Conservation (phyloP, 2,797 vertebrate species). For the Urosaurus nigricauda region DNA sequence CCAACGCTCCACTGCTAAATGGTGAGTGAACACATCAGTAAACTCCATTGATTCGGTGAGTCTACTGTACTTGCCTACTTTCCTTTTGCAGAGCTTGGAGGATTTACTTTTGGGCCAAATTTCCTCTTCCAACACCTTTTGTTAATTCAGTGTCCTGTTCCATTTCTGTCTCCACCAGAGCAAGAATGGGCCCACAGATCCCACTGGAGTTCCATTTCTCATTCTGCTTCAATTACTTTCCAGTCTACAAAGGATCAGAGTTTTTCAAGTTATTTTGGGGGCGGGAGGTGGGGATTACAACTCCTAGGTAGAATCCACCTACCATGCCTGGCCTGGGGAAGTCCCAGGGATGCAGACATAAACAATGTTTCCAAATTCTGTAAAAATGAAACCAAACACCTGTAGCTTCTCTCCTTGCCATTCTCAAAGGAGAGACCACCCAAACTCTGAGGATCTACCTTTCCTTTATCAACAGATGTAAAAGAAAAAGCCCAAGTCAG, state of each 20-base stretch:
- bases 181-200: neutral
- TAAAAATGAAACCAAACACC: neutral
- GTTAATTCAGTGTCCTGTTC: neutral
- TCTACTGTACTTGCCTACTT: no score
- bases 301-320: neutral
- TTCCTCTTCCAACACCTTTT: no score
- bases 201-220: no score
- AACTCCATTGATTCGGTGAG: no score
- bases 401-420: neutral
- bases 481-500: neutral
- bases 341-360: no score
- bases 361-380: no score
- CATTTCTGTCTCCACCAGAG: neutral
- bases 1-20: no score
- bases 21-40: no score
- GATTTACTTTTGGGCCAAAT: no score
- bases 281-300: neutral
- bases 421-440: neutral
- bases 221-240: neutral
- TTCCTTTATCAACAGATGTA: neutral
- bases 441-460: neutral
- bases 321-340: neutral
- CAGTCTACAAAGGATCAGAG: no score
- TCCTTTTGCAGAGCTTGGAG: no score
- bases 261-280: neutral